A percentile compares a stretch with the other conserved stretches of the same genome.
These are phyloP conservation scores for Callochromis pleurospilus DNA, from an alignment of 2,113 vertebrate species.

Conservation along the genomic window DNA sequence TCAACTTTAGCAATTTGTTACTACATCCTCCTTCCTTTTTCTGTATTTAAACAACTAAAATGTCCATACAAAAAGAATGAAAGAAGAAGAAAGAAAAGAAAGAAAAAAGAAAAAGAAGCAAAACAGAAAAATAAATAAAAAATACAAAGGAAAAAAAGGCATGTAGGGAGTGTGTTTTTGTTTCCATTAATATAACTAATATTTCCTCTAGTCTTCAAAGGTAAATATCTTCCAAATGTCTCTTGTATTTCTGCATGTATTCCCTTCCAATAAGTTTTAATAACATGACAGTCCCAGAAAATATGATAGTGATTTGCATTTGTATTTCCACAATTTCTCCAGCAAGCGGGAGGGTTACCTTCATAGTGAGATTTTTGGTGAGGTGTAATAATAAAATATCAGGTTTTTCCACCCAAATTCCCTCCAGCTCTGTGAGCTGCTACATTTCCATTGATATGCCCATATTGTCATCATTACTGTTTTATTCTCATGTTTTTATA, in stretches of 20 bases:
- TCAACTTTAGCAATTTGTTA: neutral
- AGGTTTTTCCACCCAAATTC: neutral
- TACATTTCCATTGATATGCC: neutral
- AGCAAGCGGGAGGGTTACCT: fast-evolving
- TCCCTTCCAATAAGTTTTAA: neutral
- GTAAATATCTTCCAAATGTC: neutral
- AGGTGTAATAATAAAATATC: neutral
- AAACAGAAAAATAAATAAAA: neutral
- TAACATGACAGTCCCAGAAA: neutral
- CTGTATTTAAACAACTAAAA: neutral
- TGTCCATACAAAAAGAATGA: neutral
- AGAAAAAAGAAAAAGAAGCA: neutral
- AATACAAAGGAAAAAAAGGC: neutral
- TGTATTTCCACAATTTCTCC: neutral
- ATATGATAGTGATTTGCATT: neutral
- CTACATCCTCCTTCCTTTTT: neutral
- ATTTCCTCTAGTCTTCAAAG: neutral
- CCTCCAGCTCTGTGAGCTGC: neutral
- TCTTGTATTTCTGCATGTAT: neutral
- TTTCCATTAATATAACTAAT: neutral
- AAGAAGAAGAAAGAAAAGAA: neutral
- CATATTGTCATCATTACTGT: neutral
- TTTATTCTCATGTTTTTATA: neutral
- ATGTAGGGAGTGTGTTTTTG: neutral
- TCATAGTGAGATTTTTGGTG: neutral